phyloP scores from a whole-genome alignment of 2,797 vertebrate species.

The Columba guinea region DNA sequence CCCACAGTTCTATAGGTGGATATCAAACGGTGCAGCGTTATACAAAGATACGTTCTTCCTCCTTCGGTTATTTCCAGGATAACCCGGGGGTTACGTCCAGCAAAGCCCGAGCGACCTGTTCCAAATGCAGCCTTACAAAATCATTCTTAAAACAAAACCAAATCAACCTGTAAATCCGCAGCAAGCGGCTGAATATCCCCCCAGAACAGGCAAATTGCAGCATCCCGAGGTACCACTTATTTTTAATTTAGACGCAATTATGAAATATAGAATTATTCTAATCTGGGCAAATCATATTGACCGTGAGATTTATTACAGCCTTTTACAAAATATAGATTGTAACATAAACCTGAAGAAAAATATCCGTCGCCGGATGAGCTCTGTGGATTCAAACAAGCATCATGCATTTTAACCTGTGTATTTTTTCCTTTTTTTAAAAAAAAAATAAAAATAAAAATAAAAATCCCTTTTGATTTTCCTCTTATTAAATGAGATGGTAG shows the following conservation, averaged over 20 bases:
- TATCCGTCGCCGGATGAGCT: background rate
- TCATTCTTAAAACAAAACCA: background rate
- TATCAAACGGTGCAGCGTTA: fast-evolving
- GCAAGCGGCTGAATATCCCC: background rate
- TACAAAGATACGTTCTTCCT: background rate
- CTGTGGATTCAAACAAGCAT: background rate
- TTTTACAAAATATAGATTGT: constrained; percentile 11
- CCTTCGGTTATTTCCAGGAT: background rate
- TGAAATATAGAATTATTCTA: constrained; percentile 54
- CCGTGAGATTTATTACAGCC: background rate
- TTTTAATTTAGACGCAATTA: constrained; percentile 64
- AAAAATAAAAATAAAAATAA: background rate
- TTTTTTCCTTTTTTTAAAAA: background rate
- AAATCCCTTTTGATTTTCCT: background rate
- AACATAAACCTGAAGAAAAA: background rate
- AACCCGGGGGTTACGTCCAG: background rate
- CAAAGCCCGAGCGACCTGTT: background rate
- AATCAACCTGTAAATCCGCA: background rate
- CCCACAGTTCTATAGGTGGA: fast-evolving
- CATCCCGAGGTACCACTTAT: constrained; percentile 41
- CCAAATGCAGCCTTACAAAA: background rate
- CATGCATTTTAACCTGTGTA: background rate
- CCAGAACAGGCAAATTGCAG: constrained; percentile 10
- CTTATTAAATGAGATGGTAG: background rate
- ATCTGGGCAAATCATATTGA: constrained; percentile 39